Evolutionary conservation across 1,140 invertebrate species (phyloP).

Genomic region (Nixonia krombeini): DNA sequence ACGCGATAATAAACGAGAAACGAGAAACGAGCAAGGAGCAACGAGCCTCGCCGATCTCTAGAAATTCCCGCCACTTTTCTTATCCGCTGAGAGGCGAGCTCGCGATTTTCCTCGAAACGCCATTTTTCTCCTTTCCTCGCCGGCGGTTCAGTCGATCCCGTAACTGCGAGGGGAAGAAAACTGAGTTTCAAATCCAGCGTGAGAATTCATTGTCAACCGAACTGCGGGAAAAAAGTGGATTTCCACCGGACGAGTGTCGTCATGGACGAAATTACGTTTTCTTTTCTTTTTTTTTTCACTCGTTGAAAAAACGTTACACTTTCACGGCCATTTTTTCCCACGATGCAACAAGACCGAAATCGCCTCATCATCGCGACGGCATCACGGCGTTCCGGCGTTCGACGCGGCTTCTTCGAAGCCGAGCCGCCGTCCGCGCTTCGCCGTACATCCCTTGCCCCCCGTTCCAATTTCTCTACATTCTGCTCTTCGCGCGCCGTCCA

Average conservation of each 20-base stretch:
- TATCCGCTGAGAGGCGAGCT: background rate
- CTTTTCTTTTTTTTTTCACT: slow-evolving; percentile 1
- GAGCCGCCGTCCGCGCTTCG: slow-evolving; percentile 3
- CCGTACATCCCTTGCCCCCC: background rate
- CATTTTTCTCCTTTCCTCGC: slow-evolving; percentile 6
- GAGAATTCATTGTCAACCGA: no score
- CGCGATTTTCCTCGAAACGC: slow-evolving; percentile 6
- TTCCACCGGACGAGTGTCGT: no score
- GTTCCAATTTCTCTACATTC: background rate
- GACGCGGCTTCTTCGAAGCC: background rate
- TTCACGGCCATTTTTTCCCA: background rate
- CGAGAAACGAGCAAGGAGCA: no score
- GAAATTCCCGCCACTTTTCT: slow-evolving; percentile 4
- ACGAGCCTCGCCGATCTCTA: background rate
- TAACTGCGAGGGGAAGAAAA: background rate
- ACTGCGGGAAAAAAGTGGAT: slow-evolving; percentile 4
- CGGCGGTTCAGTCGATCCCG: slow-evolving; percentile 1
- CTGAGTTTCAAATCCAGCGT: no score
- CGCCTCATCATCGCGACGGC: no score
- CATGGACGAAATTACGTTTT: no score
- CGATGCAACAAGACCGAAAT: no score
- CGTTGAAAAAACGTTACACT: background rate
- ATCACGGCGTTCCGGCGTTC: background rate
- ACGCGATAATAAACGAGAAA: slow-evolving; percentile 1
- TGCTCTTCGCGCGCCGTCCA: slow-evolving; percentile 1